Base-by-base conservation (phyloP, 2,797 vertebrate species). In the Gila robusta region DNA sequence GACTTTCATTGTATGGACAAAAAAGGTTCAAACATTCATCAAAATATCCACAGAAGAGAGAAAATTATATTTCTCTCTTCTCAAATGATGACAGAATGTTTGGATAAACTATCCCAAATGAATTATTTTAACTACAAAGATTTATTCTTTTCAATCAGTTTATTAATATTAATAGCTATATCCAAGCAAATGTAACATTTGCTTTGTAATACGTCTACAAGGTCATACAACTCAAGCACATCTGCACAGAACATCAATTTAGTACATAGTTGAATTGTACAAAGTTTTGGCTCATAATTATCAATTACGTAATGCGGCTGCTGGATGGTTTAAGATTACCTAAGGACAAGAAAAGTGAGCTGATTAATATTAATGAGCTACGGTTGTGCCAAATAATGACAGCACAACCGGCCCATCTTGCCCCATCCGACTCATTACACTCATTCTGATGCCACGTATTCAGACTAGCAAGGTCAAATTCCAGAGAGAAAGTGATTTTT, bases 401-500 rank as follows among this genome's bases (percentile, higher is more conserved):
- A 78, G 12, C 32, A 78, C 12, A 41, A 6, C 32, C 3, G 5
- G 11, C 6, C 73, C 9, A 9, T 35, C 19, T 54, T 35, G 9
- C 49, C 17, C 73, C 17, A 0, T 1, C 19, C 3, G 7, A n/a
- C 35, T 59, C 11, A n/a, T 5, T 8, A 78, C 35, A n/a, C 12
- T 78, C 32, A 26, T 78, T 59, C 32, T 26, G 76, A 62, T 0
- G 35, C 54, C 49, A 71, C 69, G 14, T 64, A n/a, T 62, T 54
- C 47, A 67, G 62, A 69, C 66, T 10, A 56, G 74, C 44, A 70
- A 70, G 37, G 35, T 56, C 32, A 56, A 79, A 59, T 32, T 59
- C 72, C 56, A 76, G 8, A 83, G 56, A 52, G 14, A 83, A 35
- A 59, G 32, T 32, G 49, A n/a, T 70, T 62, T 79, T 70, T 79